Base-by-base conservation (phyloP, 2,113 vertebrate species). In the Engystomops pustulosus region DNA sequence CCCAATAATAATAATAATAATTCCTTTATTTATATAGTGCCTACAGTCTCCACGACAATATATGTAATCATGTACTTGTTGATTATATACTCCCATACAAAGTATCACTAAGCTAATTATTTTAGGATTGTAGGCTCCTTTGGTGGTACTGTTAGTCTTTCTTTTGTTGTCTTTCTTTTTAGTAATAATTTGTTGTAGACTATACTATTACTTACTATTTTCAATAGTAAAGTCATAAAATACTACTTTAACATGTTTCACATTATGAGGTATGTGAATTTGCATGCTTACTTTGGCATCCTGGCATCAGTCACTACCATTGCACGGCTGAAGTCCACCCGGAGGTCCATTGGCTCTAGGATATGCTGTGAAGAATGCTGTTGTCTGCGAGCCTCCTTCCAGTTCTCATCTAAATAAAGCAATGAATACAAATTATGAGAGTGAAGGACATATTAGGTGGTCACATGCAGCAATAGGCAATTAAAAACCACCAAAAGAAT, bases 241-340 rank as follows among this genome's bases (percentile, higher is more conserved):
- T 8, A 41, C 8, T 41, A 2, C 45, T 23, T 25, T 23, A 60
- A 25, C 55, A 38, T 69, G 20, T 51, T 3, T 20, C 25, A 75
- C 2, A 51, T 23, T 7, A 41, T 58, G 8, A 23, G 25, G 4
- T 9, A 65, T 62, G 6, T 62, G 55, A 30, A 30, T 62, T 11
- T 25, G 41, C n/a, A 75, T 15, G 89, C 93, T 77, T 93, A 99
- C 97, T 95, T 99, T 23, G 97, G 94, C 98, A 99, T 99, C 88
- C 95, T 95, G 38, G 95, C 89, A 91, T 99, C 98, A 80, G 94
- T 96, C 83, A 97, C 95, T 72, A 99, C 96, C 95, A 99, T 96
- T 36, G 98, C 97, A 84, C 97, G 94, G 86, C 95, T 96, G 75
- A 99, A 94, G 84, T 96, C 93, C 86, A 99, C 90, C 44, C 93